Conservation (phyloP, 2,113 vertebrate species). For the Eptesicus fuscus region DNA sequence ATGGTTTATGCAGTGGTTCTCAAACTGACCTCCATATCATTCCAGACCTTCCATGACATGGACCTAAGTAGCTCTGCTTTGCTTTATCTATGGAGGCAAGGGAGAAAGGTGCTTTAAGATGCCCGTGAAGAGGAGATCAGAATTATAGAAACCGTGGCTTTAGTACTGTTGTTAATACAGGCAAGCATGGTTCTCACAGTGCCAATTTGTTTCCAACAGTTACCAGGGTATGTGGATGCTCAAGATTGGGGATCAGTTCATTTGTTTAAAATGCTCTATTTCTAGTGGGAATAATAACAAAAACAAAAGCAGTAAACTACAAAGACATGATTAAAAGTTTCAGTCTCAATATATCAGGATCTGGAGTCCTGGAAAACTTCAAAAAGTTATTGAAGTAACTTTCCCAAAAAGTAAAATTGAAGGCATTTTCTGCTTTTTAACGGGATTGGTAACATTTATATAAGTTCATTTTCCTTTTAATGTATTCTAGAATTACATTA, state of each 20-base stretch:
- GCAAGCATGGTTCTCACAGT: neutral
- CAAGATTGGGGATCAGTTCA: neutral
- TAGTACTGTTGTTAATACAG: neutral
- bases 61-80: neutral
- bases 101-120: neutral
- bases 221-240: neutral
- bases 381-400: neutral
- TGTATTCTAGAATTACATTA: conserved; percentile 33
- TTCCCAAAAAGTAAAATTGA: neutral
- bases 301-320: neutral
- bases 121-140: neutral
- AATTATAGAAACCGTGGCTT: neutral
- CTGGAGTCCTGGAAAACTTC: neutral
- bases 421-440: neutral
- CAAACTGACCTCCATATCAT: neutral
- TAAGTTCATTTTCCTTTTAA: neutral
- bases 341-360: neutral
- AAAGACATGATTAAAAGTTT: neutral
- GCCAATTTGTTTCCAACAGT: neutral
- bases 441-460: neutral
- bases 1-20: neutral
- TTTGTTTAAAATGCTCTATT: neutral
- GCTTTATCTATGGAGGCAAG: neutral
- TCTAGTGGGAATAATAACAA: neutral
- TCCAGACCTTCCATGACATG: neutral